Evolutionary conservation across 2,888 invertebrate species (phyloP), one percentile per base, ranked within the genome.

Genomic region (Hololepta plana): DNA sequence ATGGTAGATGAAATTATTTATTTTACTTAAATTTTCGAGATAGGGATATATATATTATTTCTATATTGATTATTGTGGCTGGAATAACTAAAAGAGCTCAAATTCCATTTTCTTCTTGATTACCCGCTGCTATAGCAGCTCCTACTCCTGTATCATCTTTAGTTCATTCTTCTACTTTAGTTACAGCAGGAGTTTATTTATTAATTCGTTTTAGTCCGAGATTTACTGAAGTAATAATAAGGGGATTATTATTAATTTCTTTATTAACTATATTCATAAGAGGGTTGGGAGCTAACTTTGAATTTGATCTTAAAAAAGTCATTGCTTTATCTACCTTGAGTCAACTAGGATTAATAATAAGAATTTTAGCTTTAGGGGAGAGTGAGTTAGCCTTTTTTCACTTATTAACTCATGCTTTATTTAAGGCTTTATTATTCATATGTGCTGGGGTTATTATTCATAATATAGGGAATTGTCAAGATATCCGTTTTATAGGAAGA

Each of bases 51-150:
- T 37, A 37, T 39, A 43, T 62, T 40, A 49, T 62, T 49, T 45
- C 47, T 0, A 5, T 38, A n/a, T 54, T 64, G 41, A 44, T 62
- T 35, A 53, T 58, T 45, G 50, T 62, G 38, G 68, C 69, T 0
- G 60, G 64, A 27, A 66, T 75, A 57, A 76, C 76, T 32, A 80
- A 80, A 54, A 79, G 76, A 38, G 79, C 77, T 45, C 77, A 80
- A 53, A 67, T 79, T 61, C 77, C 79, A 23, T 81, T 80, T 70
- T 74, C 72, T 34, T 64, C 72, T 23, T 80, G 77, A 41, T 51
- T 77, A 24, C 79, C 79, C 22, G 65, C 71, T 59, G 51, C 59
- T 42, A 64, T 63, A 48, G 60, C 74, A n/a, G 64, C 74, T 32
- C 77, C 77, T 16, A 79, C 76, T 0, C 76, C 76, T 6, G 68